A percentile compares a stretch with the other conserved stretches of the same genome.
Conservation (phyloP, 2,797 vertebrate species). For the Paedocypris micromegethes region DNA sequence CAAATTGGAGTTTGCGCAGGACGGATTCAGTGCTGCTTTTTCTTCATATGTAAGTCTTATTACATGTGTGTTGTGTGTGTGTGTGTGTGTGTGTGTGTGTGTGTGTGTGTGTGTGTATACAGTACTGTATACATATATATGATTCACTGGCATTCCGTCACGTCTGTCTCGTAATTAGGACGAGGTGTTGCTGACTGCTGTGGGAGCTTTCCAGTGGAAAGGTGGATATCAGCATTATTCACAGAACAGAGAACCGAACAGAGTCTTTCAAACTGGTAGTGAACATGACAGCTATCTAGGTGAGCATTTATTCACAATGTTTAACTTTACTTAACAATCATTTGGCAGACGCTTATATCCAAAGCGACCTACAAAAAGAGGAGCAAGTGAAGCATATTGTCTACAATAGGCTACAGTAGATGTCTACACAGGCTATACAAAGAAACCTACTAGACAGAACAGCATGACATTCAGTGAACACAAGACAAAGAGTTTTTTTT, state of each 20-base stretch:
- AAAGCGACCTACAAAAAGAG: too few species aligned
- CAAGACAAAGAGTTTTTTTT: too few species aligned
- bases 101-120: too few species aligned
- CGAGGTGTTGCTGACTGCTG: conserved; percentile 49
- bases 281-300: conserved; percentile 65
- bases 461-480: too few species aligned
- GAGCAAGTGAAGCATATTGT: too few species aligned
- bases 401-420: too few species aligned
- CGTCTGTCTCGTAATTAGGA: conserved; percentile 7
- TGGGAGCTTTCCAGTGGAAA: conserved; percentile 65
- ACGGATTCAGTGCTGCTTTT: conserved; percentile 60
- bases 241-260: accelerated
- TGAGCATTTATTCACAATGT: conserved; percentile 34
- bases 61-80: background rate
- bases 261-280: conserved; percentile 24
- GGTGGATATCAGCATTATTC: conserved; percentile 55
- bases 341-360: too few species aligned
- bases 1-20: conserved; percentile 66
- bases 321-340: background rate
- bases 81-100: too few species aligned
- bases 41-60: conserved; percentile 13
- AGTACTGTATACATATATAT: too few species aligned
- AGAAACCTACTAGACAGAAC: too few species aligned
- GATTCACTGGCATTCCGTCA: too few species aligned
- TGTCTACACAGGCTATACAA: too few species aligned